Evolutionary conservation across 2,113 vertebrate genomes (phyloP).

Genomic region (human): GRCh38 chr6:34335501-34336000

Average conservation of each 20-base stretch:
- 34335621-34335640: conserved; percentile 23
- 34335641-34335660: background rate
- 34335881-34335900: background rate
- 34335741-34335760: background rate
- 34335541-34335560: background rate
- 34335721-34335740: background rate
- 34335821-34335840: background rate
- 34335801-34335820: background rate
- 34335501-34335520: background rate
- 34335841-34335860: background rate
- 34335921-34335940: background rate
- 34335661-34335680: background rate
- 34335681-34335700: background rate
- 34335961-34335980: background rate
- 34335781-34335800: background rate
- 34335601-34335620: background rate
- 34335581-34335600: background rate
- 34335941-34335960: background rate
- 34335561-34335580: background rate
- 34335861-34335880: background rate
- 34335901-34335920: background rate
- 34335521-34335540: background rate
- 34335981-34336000: background rate
- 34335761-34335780: background rate
- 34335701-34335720: background rate